Percentiles rank a stretch among this genome's conserved stretches.
phyloP scores from a whole-genome alignment of 2,113 vertebrate genomes.

The Channa argus region DNA sequence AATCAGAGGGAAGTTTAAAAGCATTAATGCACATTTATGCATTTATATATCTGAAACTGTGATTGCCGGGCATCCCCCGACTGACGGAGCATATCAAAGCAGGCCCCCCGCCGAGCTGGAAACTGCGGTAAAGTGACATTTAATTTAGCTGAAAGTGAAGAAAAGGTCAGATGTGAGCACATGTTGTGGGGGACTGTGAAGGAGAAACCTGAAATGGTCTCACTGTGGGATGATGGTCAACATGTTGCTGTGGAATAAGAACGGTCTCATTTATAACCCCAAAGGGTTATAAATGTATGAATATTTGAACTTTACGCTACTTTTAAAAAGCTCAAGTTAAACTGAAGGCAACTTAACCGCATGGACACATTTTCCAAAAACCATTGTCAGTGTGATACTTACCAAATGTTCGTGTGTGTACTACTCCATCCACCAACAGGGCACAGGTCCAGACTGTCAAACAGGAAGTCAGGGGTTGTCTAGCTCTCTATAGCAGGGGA shows the following conservation, averaged over 20 bases:
- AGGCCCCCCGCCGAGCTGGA: conserved; percentile 42
- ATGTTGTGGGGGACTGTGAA: not conserved
- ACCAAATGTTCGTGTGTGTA: no score
- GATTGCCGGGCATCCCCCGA: conserved; percentile 47
- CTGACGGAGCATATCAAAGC: conserved; percentile 51
- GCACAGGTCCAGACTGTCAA: no score
- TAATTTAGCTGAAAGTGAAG: conserved; percentile 43
- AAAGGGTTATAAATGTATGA: no score
- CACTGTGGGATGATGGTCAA: not conserved
- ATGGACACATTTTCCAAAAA: no score
- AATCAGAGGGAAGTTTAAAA: conserved; percentile 1
- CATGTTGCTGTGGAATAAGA: not conserved
- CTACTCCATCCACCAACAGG: no score
- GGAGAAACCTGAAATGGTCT: conserved; percentile 24
- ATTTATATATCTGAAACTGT: conserved; percentile 4
- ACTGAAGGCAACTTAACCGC: no score
- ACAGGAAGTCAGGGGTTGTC: no score
- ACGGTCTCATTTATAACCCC: no score
- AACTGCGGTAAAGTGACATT: conserved; percentile 50
- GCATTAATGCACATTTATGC: conserved; percentile 2
- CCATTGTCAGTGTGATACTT: no score
- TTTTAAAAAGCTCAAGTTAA: no score
- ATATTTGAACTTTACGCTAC: no score
- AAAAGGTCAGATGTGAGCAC: conserved; percentile 31
- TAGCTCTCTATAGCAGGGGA: no score